Evolutionary conservation across 2,113 vertebrate species (phyloP).

Genomic region (Pituophis catenifer): DNA sequence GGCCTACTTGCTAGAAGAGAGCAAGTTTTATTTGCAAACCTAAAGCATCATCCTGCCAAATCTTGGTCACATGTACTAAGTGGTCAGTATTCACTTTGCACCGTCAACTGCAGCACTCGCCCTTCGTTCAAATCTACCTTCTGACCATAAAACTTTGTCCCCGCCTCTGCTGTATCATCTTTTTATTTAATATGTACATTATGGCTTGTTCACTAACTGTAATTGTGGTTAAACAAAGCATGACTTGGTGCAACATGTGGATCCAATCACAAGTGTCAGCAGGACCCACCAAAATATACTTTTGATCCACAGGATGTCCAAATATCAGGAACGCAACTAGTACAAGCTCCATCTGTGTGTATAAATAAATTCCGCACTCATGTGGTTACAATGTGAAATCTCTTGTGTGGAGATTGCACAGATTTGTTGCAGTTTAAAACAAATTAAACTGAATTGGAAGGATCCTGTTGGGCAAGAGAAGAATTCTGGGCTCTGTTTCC

Average conservation of each 20-base stretch:
- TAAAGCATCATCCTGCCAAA: background rate
- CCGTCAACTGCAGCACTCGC: background rate
- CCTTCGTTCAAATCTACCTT: background rate
- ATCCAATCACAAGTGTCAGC: background rate
- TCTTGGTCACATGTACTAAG: background rate
- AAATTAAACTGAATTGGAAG: background rate
- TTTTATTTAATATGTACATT: background rate
- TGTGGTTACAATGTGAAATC: background rate
- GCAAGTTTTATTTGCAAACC: background rate
- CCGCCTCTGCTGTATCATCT: background rate
- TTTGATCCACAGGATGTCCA: background rate
- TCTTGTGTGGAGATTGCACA: background rate
- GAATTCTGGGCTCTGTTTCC: background rate
- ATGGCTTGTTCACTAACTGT: background rate
- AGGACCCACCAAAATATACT: background rate
- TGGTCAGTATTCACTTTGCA: background rate
- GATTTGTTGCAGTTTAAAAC: background rate
- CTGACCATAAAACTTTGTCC: background rate
- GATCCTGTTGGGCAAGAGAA: background rate
- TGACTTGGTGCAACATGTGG: background rate
- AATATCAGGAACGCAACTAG: background rate
- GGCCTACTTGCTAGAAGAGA: background rate
- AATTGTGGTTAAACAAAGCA: background rate
- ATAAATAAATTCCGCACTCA: background rate
- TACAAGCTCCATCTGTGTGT: background rate